Conservation (phyloP, 2,888 invertebrate species). For the Buathra laborator region DNA sequence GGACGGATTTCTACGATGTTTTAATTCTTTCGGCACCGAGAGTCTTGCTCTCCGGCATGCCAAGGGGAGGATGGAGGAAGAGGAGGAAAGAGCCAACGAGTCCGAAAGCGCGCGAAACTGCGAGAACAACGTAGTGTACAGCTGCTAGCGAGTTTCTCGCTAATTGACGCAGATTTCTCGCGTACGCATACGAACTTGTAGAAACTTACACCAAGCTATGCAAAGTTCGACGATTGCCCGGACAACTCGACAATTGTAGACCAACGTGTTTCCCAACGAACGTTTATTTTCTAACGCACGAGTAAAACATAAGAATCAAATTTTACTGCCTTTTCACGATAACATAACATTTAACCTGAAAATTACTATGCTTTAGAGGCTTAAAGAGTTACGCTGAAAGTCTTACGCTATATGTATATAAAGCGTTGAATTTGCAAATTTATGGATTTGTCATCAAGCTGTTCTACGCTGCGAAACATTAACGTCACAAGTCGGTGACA, state of each 20-base stretch:
- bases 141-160: not conserved
- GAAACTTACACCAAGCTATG: not conserved
- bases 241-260: not conserved
- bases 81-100: slow-evolving; percentile 25
- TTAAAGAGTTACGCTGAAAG: not conserved
- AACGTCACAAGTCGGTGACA: slow-evolving; percentile 12
- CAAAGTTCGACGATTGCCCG: not conserved
- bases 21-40: slow-evolving; percentile 55
- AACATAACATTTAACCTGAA: not conserved
- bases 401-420: not conserved
- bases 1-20: slow-evolving; percentile 27
- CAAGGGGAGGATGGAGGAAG: slow-evolving; percentile 27
- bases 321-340: not conserved
- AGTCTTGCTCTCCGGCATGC: slow-evolving; percentile 9
- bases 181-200: slow-evolving; percentile 35
- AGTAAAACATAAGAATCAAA: not conserved
- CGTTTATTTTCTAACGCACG: not conserved
- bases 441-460: slow-evolving; percentile 10
- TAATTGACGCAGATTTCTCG: slow-evolving; percentile 68
- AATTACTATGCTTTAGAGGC: not conserved
- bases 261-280: not conserved
- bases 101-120: slow-evolving; percentile 3
- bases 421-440: slow-evolving; percentile 6
- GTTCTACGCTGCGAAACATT: slow-evolving; percentile 12
- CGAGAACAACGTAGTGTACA: not conserved